Evolutionary conservation across 2,888 invertebrate genomes (phyloP), one percentile per base, ranked within the genome.

Genomic region (Aphidius colemani): DNA sequence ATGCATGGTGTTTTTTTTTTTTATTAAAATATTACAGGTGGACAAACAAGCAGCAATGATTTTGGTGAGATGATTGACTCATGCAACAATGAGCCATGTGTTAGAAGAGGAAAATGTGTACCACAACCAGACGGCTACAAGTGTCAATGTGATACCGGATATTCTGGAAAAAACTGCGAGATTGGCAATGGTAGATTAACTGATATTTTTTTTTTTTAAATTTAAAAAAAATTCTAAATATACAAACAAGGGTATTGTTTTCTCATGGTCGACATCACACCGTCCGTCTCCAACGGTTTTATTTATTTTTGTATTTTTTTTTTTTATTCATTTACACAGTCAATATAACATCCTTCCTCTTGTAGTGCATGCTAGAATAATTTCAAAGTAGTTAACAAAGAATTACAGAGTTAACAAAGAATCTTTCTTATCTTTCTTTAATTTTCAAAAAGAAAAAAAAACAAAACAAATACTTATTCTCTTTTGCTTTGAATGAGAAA

Each of bases 131-230:
- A 94, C 77, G 86, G 88, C 67, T 95, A 94, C 83, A 90, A 91
- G 78, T 96, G 96, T 83, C 88, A 89, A 78, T 95, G 95, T 84
- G 87, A 90, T 64, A 89, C 93, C 44, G 88, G 94, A 62, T 95
- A 93, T 83, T 88, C 91, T 62, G 95, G 95, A 71, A 91, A 91
- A 84, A 93, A 94, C 84, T 95, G 95, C 84, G 90, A 94, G 82
- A 88, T 89, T 80, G 93, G 93, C 83, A 87, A 82, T 76, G 84
- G 84, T 84, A 82, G 81, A 81, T 75, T 69, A 69, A 61, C 62
- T 53, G 49, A 39, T 40, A 63, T 49, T 30, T 5, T 30, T 46
- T 39, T 53, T 48, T 56, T 49, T 50, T 49, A 48, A 40, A 50
- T 13, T 49, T 0, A 9, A 59, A 5, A 13, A 51, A 40, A 51